These are phyloP conservation scores for Zosterops pallidus DNA, from an alignment of 2,113 vertebrate species.

Conservation along the genomic window DNA sequence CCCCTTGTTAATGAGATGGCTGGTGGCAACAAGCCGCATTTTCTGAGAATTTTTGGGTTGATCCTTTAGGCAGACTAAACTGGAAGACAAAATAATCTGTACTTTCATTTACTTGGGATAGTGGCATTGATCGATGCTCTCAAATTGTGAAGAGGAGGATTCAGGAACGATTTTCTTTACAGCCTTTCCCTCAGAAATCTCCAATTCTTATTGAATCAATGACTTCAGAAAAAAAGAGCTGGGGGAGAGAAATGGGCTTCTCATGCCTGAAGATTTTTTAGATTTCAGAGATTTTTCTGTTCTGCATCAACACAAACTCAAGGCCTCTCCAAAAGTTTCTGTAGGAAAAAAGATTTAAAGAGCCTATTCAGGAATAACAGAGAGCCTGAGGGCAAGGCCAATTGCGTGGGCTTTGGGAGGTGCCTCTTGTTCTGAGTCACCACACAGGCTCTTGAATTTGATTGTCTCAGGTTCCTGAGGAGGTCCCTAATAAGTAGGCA, in stretches of 20 bases:
- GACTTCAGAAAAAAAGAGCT: neutral
- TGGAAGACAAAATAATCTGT: neutral
- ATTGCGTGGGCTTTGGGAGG: neutral
- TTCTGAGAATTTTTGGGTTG: neutral
- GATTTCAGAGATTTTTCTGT: neutral
- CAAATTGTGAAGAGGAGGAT: neutral
- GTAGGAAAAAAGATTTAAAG: neutral
- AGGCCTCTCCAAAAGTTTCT: neutral
- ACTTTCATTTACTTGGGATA: neutral
- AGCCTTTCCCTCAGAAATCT: neutral
- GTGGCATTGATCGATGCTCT: neutral
- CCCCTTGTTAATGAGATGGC: neutral
- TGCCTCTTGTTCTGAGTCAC: neutral
- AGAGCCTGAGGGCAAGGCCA: neutral
- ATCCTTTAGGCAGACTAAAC: neutral
- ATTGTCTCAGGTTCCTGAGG: neutral
- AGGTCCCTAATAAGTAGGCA: neutral
- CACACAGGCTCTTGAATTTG: neutral
- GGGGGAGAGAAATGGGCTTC: neutral
- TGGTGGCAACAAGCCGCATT: constrained; percentile 9
- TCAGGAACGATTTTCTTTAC: neutral
- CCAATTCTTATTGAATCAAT: neutral
- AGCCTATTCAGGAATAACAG: neutral
- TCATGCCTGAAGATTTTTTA: neutral
- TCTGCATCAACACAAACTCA: neutral